phyloP scores from a whole-genome alignment of 2,797 vertebrate species.

The Catamblyrhynchus diadema region DNA sequence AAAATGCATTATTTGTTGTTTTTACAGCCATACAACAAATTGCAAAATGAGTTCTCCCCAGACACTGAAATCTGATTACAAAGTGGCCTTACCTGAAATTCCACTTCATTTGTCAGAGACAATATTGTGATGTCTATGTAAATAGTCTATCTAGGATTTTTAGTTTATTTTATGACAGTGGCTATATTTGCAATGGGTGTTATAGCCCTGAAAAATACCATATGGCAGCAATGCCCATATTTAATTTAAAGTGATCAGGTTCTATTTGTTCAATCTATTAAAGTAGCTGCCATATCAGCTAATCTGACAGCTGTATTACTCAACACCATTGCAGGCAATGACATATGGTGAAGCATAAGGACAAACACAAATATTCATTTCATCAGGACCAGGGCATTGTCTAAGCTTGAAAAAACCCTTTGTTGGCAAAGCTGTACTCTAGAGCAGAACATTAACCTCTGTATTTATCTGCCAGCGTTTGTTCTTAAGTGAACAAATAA shows the following conservation, averaged over 20 bases:
- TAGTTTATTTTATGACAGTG: neutral
- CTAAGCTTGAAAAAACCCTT: neutral
- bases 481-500: neutral
- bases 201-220: neutral
- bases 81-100: neutral
- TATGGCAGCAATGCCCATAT: neutral
- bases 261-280: constrained; percentile 18
- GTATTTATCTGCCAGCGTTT: neutral
- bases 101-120: neutral
- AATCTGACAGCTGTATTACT: constrained; percentile 24
- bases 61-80: neutral
- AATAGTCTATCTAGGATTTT: neutral
- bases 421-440: constrained; percentile 4
- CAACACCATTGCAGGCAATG: neutral
- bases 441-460: neutral
- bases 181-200: neutral
- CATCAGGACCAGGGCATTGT: neutral
- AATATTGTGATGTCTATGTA: neutral
- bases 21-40: neutral
- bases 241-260: constrained; percentile 9
- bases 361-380: neutral
- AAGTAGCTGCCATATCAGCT: neutral
- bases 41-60: neutral
- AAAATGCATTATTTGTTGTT: neutral
- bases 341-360: constrained; percentile 31